These are phyloP conservation scores for Heterodera filipjevi DNA, from an alignment of 2,888 invertebrate genomes.

Conservation along the genomic window DNA sequence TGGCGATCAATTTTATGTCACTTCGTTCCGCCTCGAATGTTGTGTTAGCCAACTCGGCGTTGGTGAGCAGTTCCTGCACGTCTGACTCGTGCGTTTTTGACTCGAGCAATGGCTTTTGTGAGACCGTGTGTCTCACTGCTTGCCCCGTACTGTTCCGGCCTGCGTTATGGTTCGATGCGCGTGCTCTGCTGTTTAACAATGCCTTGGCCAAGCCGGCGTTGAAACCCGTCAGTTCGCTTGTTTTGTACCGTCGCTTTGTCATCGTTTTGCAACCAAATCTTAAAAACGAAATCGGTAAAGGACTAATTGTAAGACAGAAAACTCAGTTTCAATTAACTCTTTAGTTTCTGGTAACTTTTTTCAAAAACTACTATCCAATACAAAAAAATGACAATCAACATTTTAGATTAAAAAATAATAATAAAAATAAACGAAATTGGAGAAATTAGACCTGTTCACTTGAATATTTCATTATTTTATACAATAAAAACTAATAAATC, in stretches of 20 bases:
- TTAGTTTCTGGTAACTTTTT: no score
- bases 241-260: constrained; percentile 60
- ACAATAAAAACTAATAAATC: no score
- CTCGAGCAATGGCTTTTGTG: constrained; percentile 46
- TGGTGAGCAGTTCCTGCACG: constrained; percentile 89
- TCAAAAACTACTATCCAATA: no score
- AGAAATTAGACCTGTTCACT: no score
- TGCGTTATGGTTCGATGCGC: neutral
- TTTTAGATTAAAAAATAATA: no score
- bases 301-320: no score
- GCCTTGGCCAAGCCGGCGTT: constrained; percentile 61
- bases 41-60: constrained; percentile 88
- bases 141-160: neutral
- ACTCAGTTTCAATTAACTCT: no score
- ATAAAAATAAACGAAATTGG: no score
- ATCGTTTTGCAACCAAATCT: no score
- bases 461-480: no score
- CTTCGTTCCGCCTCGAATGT: constrained; percentile 76
- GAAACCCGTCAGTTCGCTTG: constrained; percentile 56
- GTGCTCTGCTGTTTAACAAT: constrained; percentile 46
- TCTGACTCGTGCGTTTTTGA: constrained; percentile 62
- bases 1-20: constrained; percentile 53
- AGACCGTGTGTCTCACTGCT: neutral
- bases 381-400: no score
- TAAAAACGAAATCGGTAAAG: no score